Base-by-base conservation (phyloP, 64 coral and sea anemone species). In the Actinia equina region DNA sequence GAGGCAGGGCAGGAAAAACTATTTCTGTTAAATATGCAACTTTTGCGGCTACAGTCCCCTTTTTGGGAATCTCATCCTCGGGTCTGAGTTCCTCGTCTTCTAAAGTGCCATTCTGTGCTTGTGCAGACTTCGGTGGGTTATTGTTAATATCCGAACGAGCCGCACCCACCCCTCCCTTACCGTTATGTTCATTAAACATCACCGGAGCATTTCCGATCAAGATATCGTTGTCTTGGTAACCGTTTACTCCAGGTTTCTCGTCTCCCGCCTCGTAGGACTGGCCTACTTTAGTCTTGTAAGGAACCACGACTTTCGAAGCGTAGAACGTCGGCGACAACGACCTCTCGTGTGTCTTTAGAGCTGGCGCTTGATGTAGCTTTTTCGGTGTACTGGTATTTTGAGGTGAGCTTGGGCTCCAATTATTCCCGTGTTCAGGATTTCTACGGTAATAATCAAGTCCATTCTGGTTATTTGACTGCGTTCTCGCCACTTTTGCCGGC, bases 21-120 rank as follows among this genome's bases (percentile, higher is more conserved):
- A 96, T 93, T 20, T 96, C 94, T 18, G 61, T 90, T 3, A 96
- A 84, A 23, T 93, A 61, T 6, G 91, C 94, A 8, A 96, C 86
- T 54, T 96, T 96, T 0, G 94, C 88, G 0, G 84, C 85, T 14
- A 96, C 94, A 27, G 89, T 96, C 8, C 94, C 94, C 51, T 90
- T 96, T 41, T 90, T 84, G 2, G 94, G 94, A 4, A 90, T 59
- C 4, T 60, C 51, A 3, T 83, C 44, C 90, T 81, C 44, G 22
- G n/a, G 14, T 79, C 19, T 79, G 17, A 43, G 18, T 79, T 79
- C 77, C 42, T 79, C 13, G 77, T 79, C 17, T 81, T 81, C 78
- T 44, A 81, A 44, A 3, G 42, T 37, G 49, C 45, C 78, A 81
- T 81, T 81, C 27, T 81, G 78, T 81, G 42, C 78, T 81, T 14